Conservation (phyloP, 2,888 invertebrate genomes). For the Tricholauxania praeusta region DNA sequence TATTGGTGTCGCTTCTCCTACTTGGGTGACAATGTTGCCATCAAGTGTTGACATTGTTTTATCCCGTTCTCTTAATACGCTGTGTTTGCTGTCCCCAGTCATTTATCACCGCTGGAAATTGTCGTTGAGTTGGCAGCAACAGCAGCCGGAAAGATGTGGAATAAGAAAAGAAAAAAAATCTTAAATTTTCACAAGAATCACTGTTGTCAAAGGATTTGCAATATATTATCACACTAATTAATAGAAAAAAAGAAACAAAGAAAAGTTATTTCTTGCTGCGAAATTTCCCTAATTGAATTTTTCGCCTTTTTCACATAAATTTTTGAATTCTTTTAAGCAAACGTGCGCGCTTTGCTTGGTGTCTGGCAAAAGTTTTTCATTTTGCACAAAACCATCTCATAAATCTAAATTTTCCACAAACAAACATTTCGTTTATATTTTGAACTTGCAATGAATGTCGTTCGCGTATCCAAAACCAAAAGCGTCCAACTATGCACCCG, state of each 20-base stretch:
- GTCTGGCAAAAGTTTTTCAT: background rate
- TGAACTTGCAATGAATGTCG: background rate
- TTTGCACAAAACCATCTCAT: slow-evolving; percentile 18
- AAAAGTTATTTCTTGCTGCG: background rate
- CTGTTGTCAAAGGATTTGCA: background rate
- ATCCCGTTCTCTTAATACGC: background rate
- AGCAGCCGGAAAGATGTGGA: background rate
- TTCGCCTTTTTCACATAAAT: background rate
- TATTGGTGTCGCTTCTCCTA: too few species aligned
- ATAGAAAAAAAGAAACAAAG: too few species aligned
- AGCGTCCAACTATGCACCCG: background rate
- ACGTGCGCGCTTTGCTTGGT: background rate
- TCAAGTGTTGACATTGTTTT: background rate
- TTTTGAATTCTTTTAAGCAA: background rate
- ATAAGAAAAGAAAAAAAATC: background rate
- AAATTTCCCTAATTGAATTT: slow-evolving; percentile 4
- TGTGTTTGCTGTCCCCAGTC: background rate
- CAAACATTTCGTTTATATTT: background rate
- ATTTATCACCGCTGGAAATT: slow-evolving; percentile 7
- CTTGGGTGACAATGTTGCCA: background rate
- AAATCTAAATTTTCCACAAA: slow-evolving; percentile 23
- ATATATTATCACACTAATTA: background rate
- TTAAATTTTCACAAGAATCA: background rate
- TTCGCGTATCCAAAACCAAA: background rate
- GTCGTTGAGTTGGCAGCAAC: background rate